Base-by-base conservation (phyloP, 2,888 invertebrate species). In the Biston betularia region DNA sequence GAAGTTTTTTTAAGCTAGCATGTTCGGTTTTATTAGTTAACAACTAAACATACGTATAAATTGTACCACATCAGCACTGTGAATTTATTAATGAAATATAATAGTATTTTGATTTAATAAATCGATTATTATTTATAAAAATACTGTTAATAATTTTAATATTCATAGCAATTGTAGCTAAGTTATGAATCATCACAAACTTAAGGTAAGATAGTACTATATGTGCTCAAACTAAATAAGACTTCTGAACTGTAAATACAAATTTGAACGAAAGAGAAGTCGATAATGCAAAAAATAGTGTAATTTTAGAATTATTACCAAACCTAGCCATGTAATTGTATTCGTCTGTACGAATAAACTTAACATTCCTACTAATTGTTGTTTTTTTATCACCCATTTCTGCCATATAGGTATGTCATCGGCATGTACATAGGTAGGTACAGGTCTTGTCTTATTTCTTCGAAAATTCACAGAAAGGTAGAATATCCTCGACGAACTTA, bases 31-130 rank as follows among this genome's bases (percentile, higher is more conserved):
- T 48, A 14, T 35, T 24, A 49, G 45, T 45, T 46, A 45, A 12
- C 57, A 55, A 24, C 24, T 68, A 65, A 56, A 42, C 48, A 61
- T 58, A 24, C 24, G 62, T 38, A 38, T 38, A 38, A 58, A 73
- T 69, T 72, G 76, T 80, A 87, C 89, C 89, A 89, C 89, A 89
- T 89, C 87, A 81, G 80, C 77, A 77, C 88, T 89, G 89, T 89
- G 88, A 88, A 80, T 78, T 82, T 79, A 74, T 77, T 79, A 79
- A 72, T 60, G 53, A 64, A 8, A 38, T 38, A 0, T 38, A 1
- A 6, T 38, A 38, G 38, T 9, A 9, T 38, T 38, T 4, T 9
- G 38, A 38, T 38, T 38, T 8, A 38, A 24, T 24, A 24, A 70
- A 65, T 68, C n/a, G 4, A 14, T 10, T 56, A 45, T 14, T 14